Conservation (phyloP, 2,888 invertebrate species). For the Brachycybe producta region DNA sequence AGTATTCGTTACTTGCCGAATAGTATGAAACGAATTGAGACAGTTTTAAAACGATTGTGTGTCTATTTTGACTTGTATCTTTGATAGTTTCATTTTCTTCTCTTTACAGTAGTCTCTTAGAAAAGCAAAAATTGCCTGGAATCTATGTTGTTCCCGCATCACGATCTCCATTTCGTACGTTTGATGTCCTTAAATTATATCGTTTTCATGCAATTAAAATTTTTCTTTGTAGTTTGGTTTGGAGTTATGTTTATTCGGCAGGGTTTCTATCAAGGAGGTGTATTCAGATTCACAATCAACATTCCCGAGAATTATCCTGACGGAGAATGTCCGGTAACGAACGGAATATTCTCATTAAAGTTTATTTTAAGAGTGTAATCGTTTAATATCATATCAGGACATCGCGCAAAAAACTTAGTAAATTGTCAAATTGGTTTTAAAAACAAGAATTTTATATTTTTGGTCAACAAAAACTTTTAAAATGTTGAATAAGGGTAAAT, state of each 20-base stretch:
- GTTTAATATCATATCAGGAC: no score
- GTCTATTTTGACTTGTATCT: constrained; percentile 4
- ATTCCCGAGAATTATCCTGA: constrained; percentile 82
- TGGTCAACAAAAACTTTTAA: no score
- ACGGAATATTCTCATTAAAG: no score
- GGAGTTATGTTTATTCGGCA: constrained; percentile 78
- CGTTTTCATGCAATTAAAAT: constrained; percentile 14
- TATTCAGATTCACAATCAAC: constrained; percentile 75
- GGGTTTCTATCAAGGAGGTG: constrained; percentile 76
- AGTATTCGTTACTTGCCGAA: constrained; percentile 81
- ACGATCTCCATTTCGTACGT: constrained; percentile 65
- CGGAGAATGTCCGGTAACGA: constrained; percentile 67
- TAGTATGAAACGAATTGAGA: constrained; percentile 52
- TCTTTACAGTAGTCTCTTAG: constrained; percentile 57
- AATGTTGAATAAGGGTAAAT: no score
- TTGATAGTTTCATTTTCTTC: not conserved
- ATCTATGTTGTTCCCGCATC: constrained; percentile 87
- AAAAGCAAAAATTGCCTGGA: constrained; percentile 71
- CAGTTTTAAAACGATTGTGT: constrained; percentile 21
- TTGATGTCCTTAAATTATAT: constrained; percentile 14
- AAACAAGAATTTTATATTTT: not conserved
- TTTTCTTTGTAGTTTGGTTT: constrained; percentile 61
- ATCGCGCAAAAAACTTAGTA: no score
- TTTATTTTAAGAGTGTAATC: no score
- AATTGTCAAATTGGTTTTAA: not conserved